Percentiles rank a stretch among this genome's conserved stretches.
Conservation (phyloP, 2,888 invertebrate genomes). For the Apotomis turbidana region DNA sequence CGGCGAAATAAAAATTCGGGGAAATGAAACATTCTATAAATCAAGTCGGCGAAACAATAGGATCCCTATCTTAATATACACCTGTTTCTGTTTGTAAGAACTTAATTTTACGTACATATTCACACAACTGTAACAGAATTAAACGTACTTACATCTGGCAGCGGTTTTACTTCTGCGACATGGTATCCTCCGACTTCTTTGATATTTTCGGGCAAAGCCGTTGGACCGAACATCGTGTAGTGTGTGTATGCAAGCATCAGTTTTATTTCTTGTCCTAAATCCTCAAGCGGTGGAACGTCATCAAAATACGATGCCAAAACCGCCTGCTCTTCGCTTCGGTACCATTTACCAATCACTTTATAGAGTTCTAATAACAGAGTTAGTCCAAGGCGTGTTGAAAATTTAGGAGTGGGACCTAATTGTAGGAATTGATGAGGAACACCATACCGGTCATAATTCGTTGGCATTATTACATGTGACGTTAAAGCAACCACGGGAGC, state of each 20-base stretch:
- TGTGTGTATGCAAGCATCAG: slow-evolving; percentile 79
- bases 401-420: slow-evolving; percentile 72
- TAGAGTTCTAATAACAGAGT: slow-evolving; percentile 53
- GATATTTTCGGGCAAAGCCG: slow-evolving; percentile 78
- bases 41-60: too few relatives aligned
- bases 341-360: slow-evolving; percentile 51
- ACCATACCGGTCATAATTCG: slow-evolving; percentile 81
- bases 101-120: too few relatives aligned
- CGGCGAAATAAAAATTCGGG: too few relatives aligned
- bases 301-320: slow-evolving; percentile 70
- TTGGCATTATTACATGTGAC: slow-evolving; percentile 82
- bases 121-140: too few relatives aligned
- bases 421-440: slow-evolving; percentile 62
- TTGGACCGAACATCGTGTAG: slow-evolving; percentile 69
- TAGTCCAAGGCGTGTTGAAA: slow-evolving; percentile 77
- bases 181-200: slow-evolving; percentile 85
- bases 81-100: too few relatives aligned
- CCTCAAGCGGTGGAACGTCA: slow-evolving; percentile 74
- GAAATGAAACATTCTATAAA: too few relatives aligned
- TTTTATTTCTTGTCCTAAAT: slow-evolving; percentile 77
- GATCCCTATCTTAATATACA: too few relatives aligned
- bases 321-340: slow-evolving; percentile 53
- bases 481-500: slow-evolving; percentile 83
- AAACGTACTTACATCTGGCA: slow-evolving; percentile 63
- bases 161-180: slow-evolving; percentile 64